phyloP scores from a whole-genome alignment of 2,797 vertebrate species.

The Spinibarbus caldwelli region DNA sequence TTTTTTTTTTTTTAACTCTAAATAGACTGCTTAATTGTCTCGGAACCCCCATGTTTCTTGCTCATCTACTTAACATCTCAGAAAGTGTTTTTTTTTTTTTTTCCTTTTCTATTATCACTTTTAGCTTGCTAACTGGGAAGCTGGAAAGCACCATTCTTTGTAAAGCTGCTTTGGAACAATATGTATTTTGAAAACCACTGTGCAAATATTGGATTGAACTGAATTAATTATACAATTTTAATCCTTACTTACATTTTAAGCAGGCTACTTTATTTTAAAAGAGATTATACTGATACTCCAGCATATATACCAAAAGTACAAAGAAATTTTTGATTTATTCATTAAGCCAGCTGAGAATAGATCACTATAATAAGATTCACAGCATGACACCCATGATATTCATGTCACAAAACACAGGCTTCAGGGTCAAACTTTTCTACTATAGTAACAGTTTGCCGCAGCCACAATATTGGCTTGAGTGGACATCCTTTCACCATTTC shows the following conservation, averaged over 20 bases:
- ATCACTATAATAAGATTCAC: conserved; percentile 29
- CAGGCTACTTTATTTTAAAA: conserved; percentile 28
- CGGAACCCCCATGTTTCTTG: neutral
- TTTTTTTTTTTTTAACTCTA: neutral
- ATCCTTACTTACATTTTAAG: conserved; percentile 36
- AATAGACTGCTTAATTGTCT: neutral
- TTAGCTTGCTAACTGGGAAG: neutral
- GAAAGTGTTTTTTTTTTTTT: neutral
- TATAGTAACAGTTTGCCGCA: neutral
- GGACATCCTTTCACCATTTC: neutral
- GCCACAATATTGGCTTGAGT: conserved; percentile 15
- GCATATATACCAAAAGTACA: neutral
- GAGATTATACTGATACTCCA: conserved; percentile 25
- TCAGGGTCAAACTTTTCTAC: conserved; percentile 33
- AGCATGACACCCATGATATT: conserved; percentile 6
- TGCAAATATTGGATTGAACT: neutral
- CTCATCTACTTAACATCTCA: neutral
- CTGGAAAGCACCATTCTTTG: neutral
- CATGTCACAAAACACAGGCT: conserved; percentile 30
- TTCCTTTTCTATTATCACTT: neutral
- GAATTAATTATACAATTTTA: neutral
- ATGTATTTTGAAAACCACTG: neutral
- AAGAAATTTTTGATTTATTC: conserved; percentile 20
- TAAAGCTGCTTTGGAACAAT: neutral
- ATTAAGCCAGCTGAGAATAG: conserved; percentile 27